Evolutionary conservation across 2,113 vertebrate genomes (phyloP), one percentile per base, ranked within the genome.

Genomic region (Daubentonia madagascariensis): DNA sequence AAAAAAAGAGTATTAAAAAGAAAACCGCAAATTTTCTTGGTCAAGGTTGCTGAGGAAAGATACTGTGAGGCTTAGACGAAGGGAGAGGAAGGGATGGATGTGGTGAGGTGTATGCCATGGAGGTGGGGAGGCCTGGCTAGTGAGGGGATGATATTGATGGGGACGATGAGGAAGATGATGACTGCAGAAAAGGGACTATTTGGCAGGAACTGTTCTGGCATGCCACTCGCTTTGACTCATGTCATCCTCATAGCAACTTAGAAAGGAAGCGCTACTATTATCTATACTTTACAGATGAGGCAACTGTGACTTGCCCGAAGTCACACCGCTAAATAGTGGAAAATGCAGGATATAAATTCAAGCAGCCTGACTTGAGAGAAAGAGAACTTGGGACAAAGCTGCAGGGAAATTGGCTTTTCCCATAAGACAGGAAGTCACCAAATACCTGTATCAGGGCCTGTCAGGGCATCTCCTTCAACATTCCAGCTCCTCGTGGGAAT

Each of bases 41-140:
- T 85, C 59, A 84, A 52, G 1, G 8, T 63, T 45, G 7, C 5
- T 79, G 45, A 54, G 79, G 8, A 86, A 65, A 89, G 35, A 72
- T 14, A 20, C 7, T 37, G 0, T 23, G 59, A 68, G 12, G 25
- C n/a, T 65, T 70, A 67, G 37, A 68, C 52, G 25, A 30, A 65
- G 37, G n/a, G 8, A 63, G 16, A 23, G 35, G 40, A 75, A 35
- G 37, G 28, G 37, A 20, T 25, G 7, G 63, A 59, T 52, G 28
- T 17, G 35, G 11, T 1, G 4, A 72, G 4, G 17, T 45, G 0
- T 3, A 3, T 13, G 23, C n/a, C 1, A 30, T 0, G 2, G 20
- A 63, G 10, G 6, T 10, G 16, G 50, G 25, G 73, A 61, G 20
- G 12, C 18, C 2, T 63, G 45, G 20, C 12, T 20, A 7, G 25